A percentile compares a stretch with the other conserved stretches of the same genome.
Conservation (phyloP, 2,888 invertebrate species). For the Lasioglossum calceatum region DNA sequence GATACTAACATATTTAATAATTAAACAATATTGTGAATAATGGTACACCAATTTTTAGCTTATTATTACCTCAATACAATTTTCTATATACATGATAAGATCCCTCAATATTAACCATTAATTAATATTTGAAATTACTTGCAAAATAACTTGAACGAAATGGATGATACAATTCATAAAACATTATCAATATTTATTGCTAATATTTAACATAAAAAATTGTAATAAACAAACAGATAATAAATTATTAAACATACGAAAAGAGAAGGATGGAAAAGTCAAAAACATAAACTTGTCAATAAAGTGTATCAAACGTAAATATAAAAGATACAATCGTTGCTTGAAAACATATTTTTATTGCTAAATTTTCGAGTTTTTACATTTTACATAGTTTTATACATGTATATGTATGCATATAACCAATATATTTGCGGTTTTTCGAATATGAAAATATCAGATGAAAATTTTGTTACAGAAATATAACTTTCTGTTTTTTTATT, state of each 20-base stretch:
- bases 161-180: background rate
- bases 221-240: background rate
- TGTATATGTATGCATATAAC: background rate
- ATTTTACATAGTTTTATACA: background rate
- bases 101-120: background rate
- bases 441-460: background rate
- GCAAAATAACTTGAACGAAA: background rate
- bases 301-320: background rate
- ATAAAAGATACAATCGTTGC: slow-evolving; percentile 2
- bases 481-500: background rate
- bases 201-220: background rate
- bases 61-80: background rate
- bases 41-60: no score
- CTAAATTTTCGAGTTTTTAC: background rate
- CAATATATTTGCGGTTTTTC: background rate
- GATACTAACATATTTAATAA: no score
- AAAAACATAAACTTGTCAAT: background rate
- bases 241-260: background rate
- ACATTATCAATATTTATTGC: background rate
- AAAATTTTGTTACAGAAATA: background rate
- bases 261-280: background rate
- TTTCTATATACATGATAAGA: background rate
- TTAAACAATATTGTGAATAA: no score
- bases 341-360: slow-evolving; percentile 3
- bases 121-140: background rate